Base-by-base conservation (phyloP, 2,888 invertebrate species). In the Andrena bucephala region DNA sequence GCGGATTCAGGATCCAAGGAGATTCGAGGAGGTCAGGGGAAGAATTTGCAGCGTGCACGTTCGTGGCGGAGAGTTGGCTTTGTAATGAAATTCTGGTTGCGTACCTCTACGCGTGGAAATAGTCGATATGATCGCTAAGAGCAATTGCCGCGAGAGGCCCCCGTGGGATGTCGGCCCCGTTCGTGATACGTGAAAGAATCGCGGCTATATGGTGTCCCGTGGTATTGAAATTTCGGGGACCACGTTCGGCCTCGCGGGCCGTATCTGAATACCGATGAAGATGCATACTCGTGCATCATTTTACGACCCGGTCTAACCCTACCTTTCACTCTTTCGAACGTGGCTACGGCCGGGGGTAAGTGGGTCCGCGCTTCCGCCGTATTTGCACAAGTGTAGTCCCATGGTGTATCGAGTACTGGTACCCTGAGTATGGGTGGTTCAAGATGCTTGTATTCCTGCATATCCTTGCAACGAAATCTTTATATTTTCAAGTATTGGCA, bases 131-230 rank as follows among this genome's bases (percentile, higher is more conserved):
- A 85, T 85, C 85, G 84, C 50, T 74, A 60, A 73, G 70, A 71
- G 74, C 82, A 71, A 84, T 84, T 86, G 84, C 84, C 89, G 83
- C 86, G 83, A 82, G 88, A 88, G 84, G 16, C 42, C 80, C 86
- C 85, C 91, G 92, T 92, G 92, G 92, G 92, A 93, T 77, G 85
- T 92, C 91, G 93, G 92, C 90, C 92, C 90, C 91, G 91, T 92
- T 93, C 91, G 92, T 89, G 92, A 92, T 91, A 91, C 92, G 91
- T 91, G 92, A 83, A 90, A 89, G 92, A 92, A 92, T 92, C 92
- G 89, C 90, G 88, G 83, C 74, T 74, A 2, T 80, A 85, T 77
- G 77, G 77, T 83, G 86, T 83, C 84, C 89, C 91, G 42, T 0
- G 42, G 42, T 42, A 92, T 92, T 90, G 90, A 91, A 92, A 92